Evolutionary conservation across 2,113 vertebrate species (phyloP).

Genomic region (Epinephelus lanceolatus): DNA sequence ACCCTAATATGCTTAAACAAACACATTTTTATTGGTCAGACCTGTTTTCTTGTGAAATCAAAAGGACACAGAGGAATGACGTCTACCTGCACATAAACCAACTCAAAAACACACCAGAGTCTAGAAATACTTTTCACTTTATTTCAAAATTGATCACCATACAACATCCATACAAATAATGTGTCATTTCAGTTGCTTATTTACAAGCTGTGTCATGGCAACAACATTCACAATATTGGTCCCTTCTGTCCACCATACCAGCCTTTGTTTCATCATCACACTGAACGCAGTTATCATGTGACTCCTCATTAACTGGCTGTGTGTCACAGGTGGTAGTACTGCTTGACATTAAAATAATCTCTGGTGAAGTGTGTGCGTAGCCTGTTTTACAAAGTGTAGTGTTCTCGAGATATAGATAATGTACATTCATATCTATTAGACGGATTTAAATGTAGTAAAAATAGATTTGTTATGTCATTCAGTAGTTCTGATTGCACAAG

Average conservation of each 20-base stretch:
- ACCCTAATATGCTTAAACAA: not conserved
- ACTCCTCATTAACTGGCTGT: conserved; percentile 13
- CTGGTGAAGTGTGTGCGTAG: conserved; percentile 9
- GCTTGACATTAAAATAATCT: not conserved
- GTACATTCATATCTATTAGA: conserved; percentile 35
- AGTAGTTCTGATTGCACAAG: conserved; percentile 50
- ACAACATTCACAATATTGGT: not conserved
- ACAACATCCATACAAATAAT: conserved; percentile 45
- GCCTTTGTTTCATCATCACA: conserved; percentile 35
- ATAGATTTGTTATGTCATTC: conserved; percentile 41
- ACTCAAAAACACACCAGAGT: not conserved
- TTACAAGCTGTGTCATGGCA: conserved; percentile 4
- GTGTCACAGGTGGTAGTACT: not conserved
- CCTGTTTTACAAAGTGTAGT: not conserved
- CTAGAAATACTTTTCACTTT: conserved; percentile 50
- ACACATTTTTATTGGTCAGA: not conserved
- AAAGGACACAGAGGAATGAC: not conserved
- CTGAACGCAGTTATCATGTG: not conserved
- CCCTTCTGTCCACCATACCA: not conserved
- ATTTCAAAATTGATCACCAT: conserved; percentile 52
- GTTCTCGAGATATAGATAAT: conserved; percentile 23
- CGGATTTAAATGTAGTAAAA: conserved; percentile 34
- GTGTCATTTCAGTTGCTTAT: not conserved
- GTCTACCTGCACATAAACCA: not conserved
- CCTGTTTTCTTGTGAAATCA: conserved; percentile 1